These are phyloP conservation scores for Suricata suricatta DNA, from an alignment of 2,113 vertebrate genomes.

Conservation along the genomic window DNA sequence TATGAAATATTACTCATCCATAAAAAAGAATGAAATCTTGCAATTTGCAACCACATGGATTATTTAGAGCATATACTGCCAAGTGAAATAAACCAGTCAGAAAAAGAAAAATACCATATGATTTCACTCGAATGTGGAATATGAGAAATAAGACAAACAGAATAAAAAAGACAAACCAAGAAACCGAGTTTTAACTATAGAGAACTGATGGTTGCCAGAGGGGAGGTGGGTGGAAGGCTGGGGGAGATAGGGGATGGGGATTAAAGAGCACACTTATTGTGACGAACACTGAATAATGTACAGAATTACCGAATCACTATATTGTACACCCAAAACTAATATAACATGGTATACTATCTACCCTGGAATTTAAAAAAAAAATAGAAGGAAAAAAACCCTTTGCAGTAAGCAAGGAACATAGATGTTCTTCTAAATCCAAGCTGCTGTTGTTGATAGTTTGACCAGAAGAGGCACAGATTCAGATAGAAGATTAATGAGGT, in stretches of 20 bases:
- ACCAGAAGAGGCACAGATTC: background rate
- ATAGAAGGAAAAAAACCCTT: background rate
- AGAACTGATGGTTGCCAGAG: background rate
- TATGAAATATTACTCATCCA: background rate
- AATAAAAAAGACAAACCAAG: background rate
- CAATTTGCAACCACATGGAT: background rate
- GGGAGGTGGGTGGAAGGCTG: background rate
- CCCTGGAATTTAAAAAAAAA: background rate
- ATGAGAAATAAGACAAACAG: background rate
- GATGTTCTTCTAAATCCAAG: background rate
- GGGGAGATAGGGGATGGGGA: background rate
- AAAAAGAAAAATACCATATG: background rate
- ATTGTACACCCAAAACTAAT: background rate
- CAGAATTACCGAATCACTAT: background rate
- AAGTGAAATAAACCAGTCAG: background rate
- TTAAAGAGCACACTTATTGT: background rate
- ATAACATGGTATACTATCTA: background rate
- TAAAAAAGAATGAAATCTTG: background rate
- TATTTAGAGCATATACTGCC: background rate
- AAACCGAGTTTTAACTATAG: background rate
- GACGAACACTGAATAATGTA: background rate
- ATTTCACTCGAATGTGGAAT: background rate
- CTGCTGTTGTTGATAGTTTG: background rate
- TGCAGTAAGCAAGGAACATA: background rate
- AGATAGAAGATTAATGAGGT: background rate